These are phyloP conservation scores for Andrena trimmerana DNA, from an alignment of 2,888 invertebrate genomes.

Conservation along the genomic window DNA sequence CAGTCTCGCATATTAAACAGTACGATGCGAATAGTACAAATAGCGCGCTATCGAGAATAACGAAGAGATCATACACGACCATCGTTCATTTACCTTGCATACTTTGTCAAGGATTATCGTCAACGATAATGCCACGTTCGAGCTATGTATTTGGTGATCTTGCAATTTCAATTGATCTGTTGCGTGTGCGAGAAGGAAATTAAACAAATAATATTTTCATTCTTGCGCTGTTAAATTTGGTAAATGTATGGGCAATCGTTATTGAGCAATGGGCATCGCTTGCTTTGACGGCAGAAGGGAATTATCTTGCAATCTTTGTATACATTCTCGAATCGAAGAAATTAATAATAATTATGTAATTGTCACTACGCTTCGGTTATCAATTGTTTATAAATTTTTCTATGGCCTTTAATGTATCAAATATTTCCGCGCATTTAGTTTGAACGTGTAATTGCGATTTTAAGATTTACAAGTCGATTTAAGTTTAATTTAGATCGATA, in stretches of 20 bases:
- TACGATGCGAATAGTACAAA: constrained; percentile 9
- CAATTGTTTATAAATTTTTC: no score
- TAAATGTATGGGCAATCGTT: background rate
- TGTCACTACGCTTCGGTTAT: no score
- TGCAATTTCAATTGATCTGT: background rate
- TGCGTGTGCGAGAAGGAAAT: background rate
- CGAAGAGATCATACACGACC: constrained; percentile 28
- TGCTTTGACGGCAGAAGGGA: no score
- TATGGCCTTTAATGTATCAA: no score
- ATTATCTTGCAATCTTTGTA: no score
- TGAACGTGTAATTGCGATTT: no score
- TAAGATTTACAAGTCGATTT: no score
- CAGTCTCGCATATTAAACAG: background rate
- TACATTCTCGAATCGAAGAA: no score
- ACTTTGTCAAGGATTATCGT: constrained; percentile 20
- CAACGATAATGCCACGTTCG: constrained; percentile 7
- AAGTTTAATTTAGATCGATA: no score
- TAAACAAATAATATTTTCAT: background rate
- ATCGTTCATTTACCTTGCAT: constrained; percentile 12
- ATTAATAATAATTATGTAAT: no score
- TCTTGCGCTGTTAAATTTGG: no score
- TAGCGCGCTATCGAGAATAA: constrained; percentile 31
- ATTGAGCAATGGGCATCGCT: background rate
- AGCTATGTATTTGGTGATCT: background rate
- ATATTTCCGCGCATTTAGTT: no score